These are phyloP conservation scores for Hemichromis elongatus DNA, from an alignment of 2,113 vertebrate genomes.

Conservation along the genomic window DNA sequence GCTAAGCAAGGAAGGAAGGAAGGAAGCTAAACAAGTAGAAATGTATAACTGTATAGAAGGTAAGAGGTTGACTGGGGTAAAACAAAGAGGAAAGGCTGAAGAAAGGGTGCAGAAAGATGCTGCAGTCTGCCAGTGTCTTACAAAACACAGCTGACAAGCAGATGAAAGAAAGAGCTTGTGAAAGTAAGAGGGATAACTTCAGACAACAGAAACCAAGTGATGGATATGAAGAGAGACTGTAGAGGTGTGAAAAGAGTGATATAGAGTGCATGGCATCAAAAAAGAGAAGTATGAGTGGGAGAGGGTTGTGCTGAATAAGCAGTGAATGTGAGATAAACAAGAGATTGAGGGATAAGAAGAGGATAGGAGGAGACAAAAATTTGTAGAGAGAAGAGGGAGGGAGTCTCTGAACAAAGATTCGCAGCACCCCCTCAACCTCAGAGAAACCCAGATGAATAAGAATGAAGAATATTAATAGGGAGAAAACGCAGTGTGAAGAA, in stretches of 20 bases:
- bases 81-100: background rate
- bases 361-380: background rate
- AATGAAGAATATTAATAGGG: conserved; percentile 10
- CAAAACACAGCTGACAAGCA: conserved; percentile 46
- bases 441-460: background rate
- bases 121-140: background rate
- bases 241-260: conserved; percentile 27
- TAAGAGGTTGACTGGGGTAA: background rate
- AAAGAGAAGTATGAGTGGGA: background rate
- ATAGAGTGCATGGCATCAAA: background rate
- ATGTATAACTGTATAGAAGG: conserved; percentile 5
- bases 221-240: conserved; percentile 16
- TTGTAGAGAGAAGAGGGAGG: background rate
- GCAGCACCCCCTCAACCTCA: background rate
- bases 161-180: conserved; percentile 1
- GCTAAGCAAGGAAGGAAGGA: background rate
- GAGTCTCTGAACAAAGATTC: background rate
- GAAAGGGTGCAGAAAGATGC: background rate
- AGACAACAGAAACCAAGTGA: conserved; percentile 1
- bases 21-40: conserved; percentile 5
- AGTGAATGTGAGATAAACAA: background rate
- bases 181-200: background rate
- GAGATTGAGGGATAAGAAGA: background rate
- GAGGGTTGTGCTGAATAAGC: conserved; percentile 29
- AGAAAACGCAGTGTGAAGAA: background rate